Evolutionary conservation across 2,113 vertebrate genomes (phyloP), one percentile per base, ranked within the genome.

Genomic region (Istiophorus platypterus): DNA sequence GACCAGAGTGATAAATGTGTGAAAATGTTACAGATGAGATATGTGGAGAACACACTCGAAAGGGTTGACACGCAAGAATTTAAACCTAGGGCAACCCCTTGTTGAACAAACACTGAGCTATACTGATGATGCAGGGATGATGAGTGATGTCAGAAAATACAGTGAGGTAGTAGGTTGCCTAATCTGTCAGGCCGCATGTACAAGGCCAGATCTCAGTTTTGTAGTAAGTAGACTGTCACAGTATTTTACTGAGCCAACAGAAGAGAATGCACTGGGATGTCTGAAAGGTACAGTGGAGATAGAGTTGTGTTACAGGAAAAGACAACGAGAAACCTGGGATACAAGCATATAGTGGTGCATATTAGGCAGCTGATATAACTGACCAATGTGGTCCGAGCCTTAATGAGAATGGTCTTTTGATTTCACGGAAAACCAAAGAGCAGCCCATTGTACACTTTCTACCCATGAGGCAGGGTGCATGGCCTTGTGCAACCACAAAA

Each of bases 381-480:
- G 65, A 47, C 14, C 13, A 5, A 13, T 1, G 24, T 7, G 29
- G 39, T 18, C 9, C 24, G 2, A 27, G 39, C 14, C 15, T 47
- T 2, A 45, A 11, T 27, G 24, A 47, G 7, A 2, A 34, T 17
- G 39, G 41, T 24, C 24, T 14, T 5, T 1, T 29, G 22, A 66
- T 66, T 45, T 66, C 39, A 24, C 49, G 42, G 65, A 65, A 45
- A 15, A 13, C 39, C 15, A 52, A 54, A 27, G 64, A 54, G 15
- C 59, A 54, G 10, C 29, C 59, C 2, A 63, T 29, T 3, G 61
- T 75, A 37, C 52, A 13, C 5, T 71, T 0, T 71, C 20, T 5
- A 63, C 57, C 14, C 61, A 56, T 58, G 45, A 63, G 22, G 72
- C 42, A n/a, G 72, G 52, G 17, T 74, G 52, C 14, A 74, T 63